These are phyloP conservation scores for Esperia sulphurella DNA, from an alignment of 2,888 invertebrate species.

Conservation along the genomic window DNA sequence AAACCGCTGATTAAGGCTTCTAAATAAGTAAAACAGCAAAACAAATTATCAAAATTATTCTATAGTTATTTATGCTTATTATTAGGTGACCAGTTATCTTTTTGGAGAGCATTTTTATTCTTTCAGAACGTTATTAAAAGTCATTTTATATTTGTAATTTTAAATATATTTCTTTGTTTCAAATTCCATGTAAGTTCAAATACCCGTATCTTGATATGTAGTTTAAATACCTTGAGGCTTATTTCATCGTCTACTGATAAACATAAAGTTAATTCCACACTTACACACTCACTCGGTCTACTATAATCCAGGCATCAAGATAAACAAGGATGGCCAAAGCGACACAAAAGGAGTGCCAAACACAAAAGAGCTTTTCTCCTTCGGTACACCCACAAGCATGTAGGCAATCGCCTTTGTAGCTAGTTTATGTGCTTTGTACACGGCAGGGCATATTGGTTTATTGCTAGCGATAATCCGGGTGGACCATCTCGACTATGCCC, in stretches of 20 bases:
- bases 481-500: neutral
- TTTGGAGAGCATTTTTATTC: too few species aligned
- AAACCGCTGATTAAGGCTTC: too few species aligned
- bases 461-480: slow-evolving; percentile 25
- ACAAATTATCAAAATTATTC: too few species aligned
- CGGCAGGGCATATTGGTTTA: slow-evolving; percentile 29
- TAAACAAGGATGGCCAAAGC: slow-evolving; percentile 32
- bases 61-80: too few species aligned
- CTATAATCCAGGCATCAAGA: slow-evolving; percentile 27
- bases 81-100: too few species aligned
- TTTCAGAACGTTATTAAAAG: too few species aligned
- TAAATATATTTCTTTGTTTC: too few species aligned
- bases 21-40: too few species aligned
- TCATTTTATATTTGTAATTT: too few species aligned
- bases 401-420: slow-evolving; percentile 55
- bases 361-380: slow-evolving; percentile 47
- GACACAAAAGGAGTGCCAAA: slow-evolving; percentile 51
- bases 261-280: slow-evolving; percentile 1
- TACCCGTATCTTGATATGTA: too few species aligned
- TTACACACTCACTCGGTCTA: neutral
- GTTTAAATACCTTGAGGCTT: too few species aligned
- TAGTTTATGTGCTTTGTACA: slow-evolving; percentile 45
- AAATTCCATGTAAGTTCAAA: too few species aligned
- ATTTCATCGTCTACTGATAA: neutral
- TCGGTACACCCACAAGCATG: slow-evolving; percentile 40